These are phyloP conservation scores for Ischnura elegans DNA, from an alignment of 2,888 invertebrate species.

Conservation along the genomic window DNA sequence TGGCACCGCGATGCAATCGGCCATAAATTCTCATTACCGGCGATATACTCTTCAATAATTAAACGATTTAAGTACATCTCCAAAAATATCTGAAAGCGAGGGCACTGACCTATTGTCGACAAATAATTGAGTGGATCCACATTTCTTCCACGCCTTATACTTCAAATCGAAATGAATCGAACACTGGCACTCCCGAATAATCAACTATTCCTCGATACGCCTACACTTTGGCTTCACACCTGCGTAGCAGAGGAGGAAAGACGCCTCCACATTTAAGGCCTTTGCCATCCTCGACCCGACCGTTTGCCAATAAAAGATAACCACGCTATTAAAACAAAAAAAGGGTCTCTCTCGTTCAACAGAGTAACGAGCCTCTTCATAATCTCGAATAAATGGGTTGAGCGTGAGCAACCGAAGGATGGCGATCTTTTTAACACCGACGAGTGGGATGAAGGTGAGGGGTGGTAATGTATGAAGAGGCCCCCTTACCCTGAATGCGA, in stretches of 20 bases:
- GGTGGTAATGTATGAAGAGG: too few species aligned
- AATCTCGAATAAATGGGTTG: conserved; percentile 5
- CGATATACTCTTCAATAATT: too few species aligned
- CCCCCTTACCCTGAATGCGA: too few species aligned
- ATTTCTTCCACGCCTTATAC: not conserved
- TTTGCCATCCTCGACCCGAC: not conserved
- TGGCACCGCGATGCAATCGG: too few species aligned
- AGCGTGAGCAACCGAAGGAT: not conserved
- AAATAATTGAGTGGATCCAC: too few species aligned
- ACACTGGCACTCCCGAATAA: not conserved
- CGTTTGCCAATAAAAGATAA: not conserved
- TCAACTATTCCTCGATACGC: not conserved
- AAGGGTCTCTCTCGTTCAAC: not conserved
- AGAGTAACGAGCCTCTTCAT: not conserved
- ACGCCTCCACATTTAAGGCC: not conserved
- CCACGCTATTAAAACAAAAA: not conserved
- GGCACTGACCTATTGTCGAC: too few species aligned
- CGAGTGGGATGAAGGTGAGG: too few species aligned
- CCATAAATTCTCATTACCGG: too few species aligned
- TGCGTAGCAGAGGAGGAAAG: not conserved
- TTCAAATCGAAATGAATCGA: not conserved
- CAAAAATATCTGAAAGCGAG: too few species aligned
- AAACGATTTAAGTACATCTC: too few species aligned
- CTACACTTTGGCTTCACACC: not conserved
- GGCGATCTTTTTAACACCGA: not conserved